Percentiles rank a stretch among this genome's conserved stretches.
Conservation (phyloP, 2,888 invertebrate genomes). For the Cosmorhoe ocellata region DNA sequence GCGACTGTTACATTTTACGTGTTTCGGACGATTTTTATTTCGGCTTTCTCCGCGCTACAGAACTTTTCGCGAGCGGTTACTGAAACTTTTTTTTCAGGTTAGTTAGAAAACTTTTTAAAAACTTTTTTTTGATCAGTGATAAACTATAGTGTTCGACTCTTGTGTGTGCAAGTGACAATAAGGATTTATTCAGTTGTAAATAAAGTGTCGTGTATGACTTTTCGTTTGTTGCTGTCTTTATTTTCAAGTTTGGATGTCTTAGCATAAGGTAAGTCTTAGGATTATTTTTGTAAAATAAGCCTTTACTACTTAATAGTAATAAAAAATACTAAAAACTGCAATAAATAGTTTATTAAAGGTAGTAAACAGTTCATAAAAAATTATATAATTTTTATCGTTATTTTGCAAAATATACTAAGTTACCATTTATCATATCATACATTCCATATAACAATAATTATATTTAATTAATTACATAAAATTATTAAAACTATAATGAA, state of each 20-base stretch:
- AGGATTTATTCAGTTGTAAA: conserved; percentile 52
- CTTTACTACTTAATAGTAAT: too few species aligned
- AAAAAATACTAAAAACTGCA: too few species aligned
- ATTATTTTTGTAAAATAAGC: too few species aligned
- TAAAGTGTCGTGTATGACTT: conserved; percentile 50
- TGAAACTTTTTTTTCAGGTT: conserved; percentile 57
- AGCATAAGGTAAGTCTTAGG: conserved; percentile 66
- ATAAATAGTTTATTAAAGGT: too few species aligned
- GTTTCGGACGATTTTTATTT: conserved; percentile 51
- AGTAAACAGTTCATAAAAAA: too few species aligned
- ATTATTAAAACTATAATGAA: too few species aligned
- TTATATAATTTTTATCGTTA: too few species aligned
- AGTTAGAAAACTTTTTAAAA: conserved; percentile 44
- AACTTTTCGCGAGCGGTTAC: conserved; percentile 45
- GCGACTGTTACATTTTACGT: conserved; percentile 63
- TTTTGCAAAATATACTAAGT: too few species aligned
- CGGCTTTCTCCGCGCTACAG: conserved; percentile 56
- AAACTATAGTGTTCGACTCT: conserved; percentile 38
- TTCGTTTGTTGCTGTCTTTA: conserved; percentile 39
- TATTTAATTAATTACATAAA: too few species aligned
- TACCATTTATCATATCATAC: too few species aligned
- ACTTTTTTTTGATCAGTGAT: conserved; percentile 46
- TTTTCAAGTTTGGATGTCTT: conserved; percentile 70
- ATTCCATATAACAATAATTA: too few species aligned
- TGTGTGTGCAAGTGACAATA: conserved; percentile 53